Evolutionary conservation across 2,797 vertebrate genomes (phyloP).

Genomic region (Toxotes lorentzi): DNA sequence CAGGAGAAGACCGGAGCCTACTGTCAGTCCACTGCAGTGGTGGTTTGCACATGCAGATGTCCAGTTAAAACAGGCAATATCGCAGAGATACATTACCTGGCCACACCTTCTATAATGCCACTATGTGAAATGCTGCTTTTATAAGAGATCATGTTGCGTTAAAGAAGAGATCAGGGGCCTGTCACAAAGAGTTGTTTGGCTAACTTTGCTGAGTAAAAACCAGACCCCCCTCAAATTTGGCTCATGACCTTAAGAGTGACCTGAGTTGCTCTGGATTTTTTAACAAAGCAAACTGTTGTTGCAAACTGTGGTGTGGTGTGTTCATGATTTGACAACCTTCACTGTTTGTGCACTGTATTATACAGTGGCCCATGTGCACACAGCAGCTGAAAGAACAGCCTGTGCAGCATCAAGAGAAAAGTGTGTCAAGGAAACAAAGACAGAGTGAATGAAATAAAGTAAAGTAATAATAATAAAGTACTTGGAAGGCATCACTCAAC

Average conservation of each 20-base stretch:
- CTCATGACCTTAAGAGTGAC: conserved; percentile 15
- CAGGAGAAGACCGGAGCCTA: not conserved
- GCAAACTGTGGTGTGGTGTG: too few species aligned
- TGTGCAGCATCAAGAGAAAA: not conserved
- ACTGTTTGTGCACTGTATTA: not conserved
- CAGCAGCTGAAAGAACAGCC: not conserved
- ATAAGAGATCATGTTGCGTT: not conserved
- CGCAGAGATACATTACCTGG: not conserved
- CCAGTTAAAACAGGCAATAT: conserved; percentile 3
- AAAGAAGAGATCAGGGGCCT: not conserved
- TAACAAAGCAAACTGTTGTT: too few species aligned
- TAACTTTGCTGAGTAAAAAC: conserved; percentile 19
- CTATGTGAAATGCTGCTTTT: too few species aligned
- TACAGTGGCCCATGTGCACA: not conserved
- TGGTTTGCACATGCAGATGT: conserved; percentile 13
- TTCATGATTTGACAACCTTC: too few species aligned
- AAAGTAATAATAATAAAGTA: not conserved
- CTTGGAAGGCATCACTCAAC: not conserved
- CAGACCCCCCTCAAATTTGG: conserved; percentile 11
- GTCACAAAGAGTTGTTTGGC: conserved; percentile 6
- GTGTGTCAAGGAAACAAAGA: not conserved
- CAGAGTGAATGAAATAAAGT: not conserved
- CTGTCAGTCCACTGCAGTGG: not conserved
- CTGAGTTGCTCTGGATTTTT: not conserved
- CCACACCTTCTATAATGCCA: too few species aligned